Conservation (phyloP, 2,797 vertebrate species). For the Thamnophis elegans region DNA sequence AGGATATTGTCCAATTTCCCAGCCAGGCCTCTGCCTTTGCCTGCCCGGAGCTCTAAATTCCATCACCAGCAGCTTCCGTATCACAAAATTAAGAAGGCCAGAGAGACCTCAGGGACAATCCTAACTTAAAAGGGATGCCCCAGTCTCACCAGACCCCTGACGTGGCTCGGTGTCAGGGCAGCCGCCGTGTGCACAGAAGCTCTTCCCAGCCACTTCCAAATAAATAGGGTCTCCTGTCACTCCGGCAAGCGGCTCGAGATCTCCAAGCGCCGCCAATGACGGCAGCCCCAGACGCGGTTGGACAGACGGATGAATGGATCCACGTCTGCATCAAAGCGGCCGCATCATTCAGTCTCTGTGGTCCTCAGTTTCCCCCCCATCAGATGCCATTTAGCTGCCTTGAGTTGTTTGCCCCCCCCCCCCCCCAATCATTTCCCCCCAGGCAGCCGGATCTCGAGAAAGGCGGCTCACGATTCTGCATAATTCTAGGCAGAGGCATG, state of each 20-base stretch:
- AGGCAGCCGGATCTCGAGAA: background rate
- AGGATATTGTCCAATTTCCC: background rate
- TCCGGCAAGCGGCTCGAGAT: background rate
- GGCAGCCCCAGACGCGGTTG: background rate
- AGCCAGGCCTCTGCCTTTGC: background rate
- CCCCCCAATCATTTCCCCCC: background rate
- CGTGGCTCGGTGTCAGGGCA: background rate
- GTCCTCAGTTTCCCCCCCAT: background rate
- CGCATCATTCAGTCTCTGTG: background rate
- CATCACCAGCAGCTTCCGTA: background rate
- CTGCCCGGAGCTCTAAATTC: background rate
- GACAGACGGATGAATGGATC: background rate
- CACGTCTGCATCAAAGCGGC: background rate
- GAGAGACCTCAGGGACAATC: background rate
- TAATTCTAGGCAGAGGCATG: background rate
- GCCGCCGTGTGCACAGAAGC: background rate
- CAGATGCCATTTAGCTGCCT: background rate
- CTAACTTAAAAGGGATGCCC: background rate
- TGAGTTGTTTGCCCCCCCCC: too few relatives aligned
- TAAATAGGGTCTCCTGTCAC: background rate
- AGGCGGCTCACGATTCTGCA: background rate
- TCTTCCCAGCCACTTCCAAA: background rate
- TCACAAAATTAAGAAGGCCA: background rate
- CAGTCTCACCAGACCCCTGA: background rate
- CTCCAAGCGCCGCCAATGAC: background rate